Base-by-base conservation (phyloP, 37 sponge, comb jelly and placozoan genomes). In the Beroe forskalii region DNA sequence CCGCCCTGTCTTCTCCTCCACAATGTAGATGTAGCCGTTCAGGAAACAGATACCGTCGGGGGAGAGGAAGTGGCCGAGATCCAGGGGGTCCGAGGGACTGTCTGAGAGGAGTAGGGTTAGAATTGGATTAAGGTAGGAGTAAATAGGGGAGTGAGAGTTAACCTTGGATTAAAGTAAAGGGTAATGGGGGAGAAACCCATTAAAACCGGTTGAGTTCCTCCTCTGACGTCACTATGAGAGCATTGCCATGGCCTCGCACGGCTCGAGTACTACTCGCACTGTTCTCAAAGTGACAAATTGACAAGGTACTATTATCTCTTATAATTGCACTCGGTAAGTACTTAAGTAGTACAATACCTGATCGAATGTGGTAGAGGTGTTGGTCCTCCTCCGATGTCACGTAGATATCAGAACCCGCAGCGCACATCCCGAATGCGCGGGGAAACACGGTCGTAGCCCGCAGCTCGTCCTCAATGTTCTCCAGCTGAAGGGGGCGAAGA, bases 301-400 rank as follows among this genome's bases (percentile, higher is more conserved):
- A n/a, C n/a, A n/a, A n/a, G n/a, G n/a, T n/a, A n/a, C n/a, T n/a
- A n/a, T n/a, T n/a, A n/a, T n/a, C n/a, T n/a, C n/a, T n/a, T n/a
- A n/a, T n/a, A n/a, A n/a, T n/a, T n/a, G n/a, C n/a, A n/a, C n/a
- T n/a, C n/a, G n/a, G n/a, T n/a, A n/a, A n/a, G n/a, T n/a, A n/a
- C n/a, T n/a, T n/a, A n/a, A 48, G 66, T 64, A 3, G 4, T 23
- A 64, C 40, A 4, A 72, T 43, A 80, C 55, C 55, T 44, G 55
- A 80, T 69, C 72, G 35, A 2, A 69, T 28, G 4, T 14, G 9
- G 86, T 80, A 80, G 27, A 80, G 86, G 27, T 80, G 86, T 24
- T 80, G 86, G 55, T 80, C 86, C 55, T 80, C 86, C 27, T 80
- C 86, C 42, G 86, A 80, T 3, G 86, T 80, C 48, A 80, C 86